Evolutionary conservation across 2,113 vertebrate genomes (phyloP).

Genomic region (Petrocephalus microphthalmus): DNA sequence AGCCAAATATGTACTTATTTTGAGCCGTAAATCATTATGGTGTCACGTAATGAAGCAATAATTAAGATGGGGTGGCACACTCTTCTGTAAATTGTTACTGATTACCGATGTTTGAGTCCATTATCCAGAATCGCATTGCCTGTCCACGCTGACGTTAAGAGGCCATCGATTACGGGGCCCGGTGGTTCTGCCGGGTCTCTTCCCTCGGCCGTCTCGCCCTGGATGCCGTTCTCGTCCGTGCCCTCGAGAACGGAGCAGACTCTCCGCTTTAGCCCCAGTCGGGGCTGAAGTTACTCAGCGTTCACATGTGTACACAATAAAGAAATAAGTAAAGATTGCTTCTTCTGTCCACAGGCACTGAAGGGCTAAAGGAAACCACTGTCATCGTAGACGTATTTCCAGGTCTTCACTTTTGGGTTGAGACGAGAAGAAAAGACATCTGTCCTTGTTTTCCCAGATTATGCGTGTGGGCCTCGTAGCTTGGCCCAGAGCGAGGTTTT

Average conservation of each 20-base stretch:
- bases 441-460: not conserved
- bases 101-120: constrained; percentile 22
- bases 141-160: constrained; percentile 17
- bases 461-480: not conserved
- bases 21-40: constrained; percentile 24
- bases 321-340: not conserved
- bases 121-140: constrained; percentile 11
- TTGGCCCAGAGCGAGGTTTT: not conserved
- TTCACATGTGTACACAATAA: not conserved
- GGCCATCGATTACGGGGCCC: constrained; percentile 1
- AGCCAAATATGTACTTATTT: constrained; percentile 20
- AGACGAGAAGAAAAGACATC: not conserved
- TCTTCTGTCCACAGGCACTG: too few relatives aligned
- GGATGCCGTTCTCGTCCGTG: not conserved
- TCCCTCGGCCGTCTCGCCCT: not conserved
- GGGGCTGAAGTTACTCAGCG: not conserved
- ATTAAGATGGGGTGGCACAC: constrained; percentile 28
- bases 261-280: not conserved
- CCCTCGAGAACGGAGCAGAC: not conserved
- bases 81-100: constrained; percentile 16
- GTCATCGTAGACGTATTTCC: not conserved
- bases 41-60: constrained; percentile 30
- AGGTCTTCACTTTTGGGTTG: not conserved
- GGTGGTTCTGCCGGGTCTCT: not conserved
- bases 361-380: not conserved